Percentiles rank a stretch among this genome's conserved stretches.
These are phyloP conservation scores for Helicoverpa zea DNA, from an alignment of 1,140 invertebrate species.

Conservation along the genomic window DNA sequence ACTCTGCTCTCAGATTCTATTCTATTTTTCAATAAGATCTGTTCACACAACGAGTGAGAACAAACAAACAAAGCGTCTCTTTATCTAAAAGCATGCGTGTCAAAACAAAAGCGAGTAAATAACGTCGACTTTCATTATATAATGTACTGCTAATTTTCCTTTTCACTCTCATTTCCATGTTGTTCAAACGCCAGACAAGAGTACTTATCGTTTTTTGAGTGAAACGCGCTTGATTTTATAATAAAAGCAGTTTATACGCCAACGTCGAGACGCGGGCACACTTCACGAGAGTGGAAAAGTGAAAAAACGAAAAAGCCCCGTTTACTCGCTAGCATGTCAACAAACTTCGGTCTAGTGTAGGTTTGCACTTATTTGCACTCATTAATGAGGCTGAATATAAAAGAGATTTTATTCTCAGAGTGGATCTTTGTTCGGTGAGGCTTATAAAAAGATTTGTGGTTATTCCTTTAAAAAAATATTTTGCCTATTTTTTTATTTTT, in stretches of 20 bases:
- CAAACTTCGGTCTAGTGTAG: conserved; percentile 62
- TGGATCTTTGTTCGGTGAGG: background rate
- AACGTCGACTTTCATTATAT: conserved; percentile 41
- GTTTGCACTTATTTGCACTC: conserved; percentile 61
- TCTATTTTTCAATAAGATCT: background rate
- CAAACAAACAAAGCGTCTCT: conserved; percentile 3
- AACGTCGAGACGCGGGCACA: conserved; percentile 59
- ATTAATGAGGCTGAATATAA: conserved; percentile 66
- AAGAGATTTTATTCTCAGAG: conserved; percentile 45
- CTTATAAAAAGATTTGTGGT: background rate
- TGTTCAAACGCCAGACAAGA: conserved; percentile 59
- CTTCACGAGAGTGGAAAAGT: conserved; percentile 32
- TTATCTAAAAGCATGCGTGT: conserved; percentile 31
- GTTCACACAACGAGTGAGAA: conserved; percentile 4
- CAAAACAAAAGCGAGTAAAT: conserved; percentile 39
- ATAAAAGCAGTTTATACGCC: conserved; percentile 71
- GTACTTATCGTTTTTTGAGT: conserved; percentile 61
- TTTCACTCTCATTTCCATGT: conserved; percentile 60
- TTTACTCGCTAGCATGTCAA: conserved; percentile 65
- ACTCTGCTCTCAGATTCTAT: background rate
- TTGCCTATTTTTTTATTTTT: no score
- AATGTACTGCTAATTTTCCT: conserved; percentile 59
- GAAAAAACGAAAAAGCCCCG: conserved; percentile 61
- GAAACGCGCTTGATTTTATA: conserved; percentile 74
- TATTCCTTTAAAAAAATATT: background rate